phyloP scores from a whole-genome alignment of 2,113 vertebrate genomes.

The Hypomesus transpacificus region DNA sequence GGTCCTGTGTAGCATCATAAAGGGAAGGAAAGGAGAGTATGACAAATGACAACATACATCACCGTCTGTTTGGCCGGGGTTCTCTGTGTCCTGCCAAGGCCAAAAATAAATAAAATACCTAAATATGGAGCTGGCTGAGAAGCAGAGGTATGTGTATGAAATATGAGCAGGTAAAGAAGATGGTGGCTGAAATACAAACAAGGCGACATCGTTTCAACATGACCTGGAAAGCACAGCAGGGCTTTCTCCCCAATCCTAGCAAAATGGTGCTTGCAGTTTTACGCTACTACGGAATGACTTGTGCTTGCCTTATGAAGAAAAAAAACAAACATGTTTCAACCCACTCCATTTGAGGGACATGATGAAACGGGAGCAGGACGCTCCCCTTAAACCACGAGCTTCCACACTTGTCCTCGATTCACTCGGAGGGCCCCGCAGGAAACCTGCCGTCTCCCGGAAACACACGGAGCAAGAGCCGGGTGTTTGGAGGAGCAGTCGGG shows the following conservation, averaged over 20 bases:
- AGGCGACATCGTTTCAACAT: neutral
- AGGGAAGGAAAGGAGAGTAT: neutral
- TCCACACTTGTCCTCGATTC: too few species aligned
- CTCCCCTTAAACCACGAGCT: too few species aligned
- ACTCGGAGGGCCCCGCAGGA: neutral
- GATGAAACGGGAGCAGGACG: too few species aligned
- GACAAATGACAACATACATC: constrained; percentile 7
- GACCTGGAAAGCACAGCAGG: neutral
- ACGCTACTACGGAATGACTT: too few species aligned
- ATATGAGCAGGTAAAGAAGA: neutral
- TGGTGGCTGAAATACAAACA: neutral
- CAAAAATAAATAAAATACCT: neutral
- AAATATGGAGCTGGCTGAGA: neutral
- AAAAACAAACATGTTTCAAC: too few species aligned
- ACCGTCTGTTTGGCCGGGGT: neutral
- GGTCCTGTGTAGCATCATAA: neutral
- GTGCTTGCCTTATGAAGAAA: too few species aligned
- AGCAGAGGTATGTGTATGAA: neutral
- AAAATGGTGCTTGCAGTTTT: too few species aligned
- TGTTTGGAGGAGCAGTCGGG: neutral
- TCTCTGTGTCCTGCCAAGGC: neutral
- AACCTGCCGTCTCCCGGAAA: neutral
- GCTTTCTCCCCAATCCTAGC: too few species aligned
- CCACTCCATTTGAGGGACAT: too few species aligned
- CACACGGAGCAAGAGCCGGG: neutral